Evolutionary conservation across 2,797 vertebrate genomes (phyloP), one percentile per base, ranked within the genome.

Genomic region (Brachyalestes nurse): DNA sequence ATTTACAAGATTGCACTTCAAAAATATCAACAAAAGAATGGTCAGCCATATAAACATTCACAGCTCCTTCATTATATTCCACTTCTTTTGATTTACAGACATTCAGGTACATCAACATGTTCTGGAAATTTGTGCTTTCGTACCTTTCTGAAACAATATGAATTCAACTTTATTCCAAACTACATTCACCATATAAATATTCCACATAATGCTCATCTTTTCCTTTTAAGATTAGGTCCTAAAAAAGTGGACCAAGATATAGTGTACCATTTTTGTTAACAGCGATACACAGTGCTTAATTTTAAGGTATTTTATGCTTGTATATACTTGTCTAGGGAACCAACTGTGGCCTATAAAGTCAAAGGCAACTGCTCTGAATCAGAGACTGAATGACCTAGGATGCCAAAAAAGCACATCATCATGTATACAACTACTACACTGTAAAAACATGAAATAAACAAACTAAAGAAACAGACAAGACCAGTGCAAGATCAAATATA

Each of bases 1-100:
- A 86, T 93, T 93, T 93, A 95, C 92, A 95, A 82, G 95, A 96
- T 96, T 96, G 95, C 95, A 96, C 94, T 96, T 93, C 85, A 91
- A 93, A 81, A 61, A 78, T 79, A 34, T 66, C 70, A 72, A 75
- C 81, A 86, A 81, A 64, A 64, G 49, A 83, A 72, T 40, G 78
- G 90, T 90, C 83, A 81, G 76, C 89, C 86, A 87, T 84, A 86
- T 85, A 72, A 86, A 89, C 78, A 60, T 79, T 72, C 66, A 72
- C 71, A 80, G 77, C 60, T 82, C 75, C 14, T 78, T 88, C 87
- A 91, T 88, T 91, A 92, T 91, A 90, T 90, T 88, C 92, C 83
- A 89, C 77, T n/a, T 47, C 61, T 34, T 78, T 78, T 84, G 82
- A 85, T 40, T 80, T 66, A 51, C 57, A 16, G 38, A 72, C 70